Evolutionary conservation across 1,140 invertebrate species (phyloP), one percentile per base, ranked within the genome.

Genomic region (Camponotus floridanus): DNA sequence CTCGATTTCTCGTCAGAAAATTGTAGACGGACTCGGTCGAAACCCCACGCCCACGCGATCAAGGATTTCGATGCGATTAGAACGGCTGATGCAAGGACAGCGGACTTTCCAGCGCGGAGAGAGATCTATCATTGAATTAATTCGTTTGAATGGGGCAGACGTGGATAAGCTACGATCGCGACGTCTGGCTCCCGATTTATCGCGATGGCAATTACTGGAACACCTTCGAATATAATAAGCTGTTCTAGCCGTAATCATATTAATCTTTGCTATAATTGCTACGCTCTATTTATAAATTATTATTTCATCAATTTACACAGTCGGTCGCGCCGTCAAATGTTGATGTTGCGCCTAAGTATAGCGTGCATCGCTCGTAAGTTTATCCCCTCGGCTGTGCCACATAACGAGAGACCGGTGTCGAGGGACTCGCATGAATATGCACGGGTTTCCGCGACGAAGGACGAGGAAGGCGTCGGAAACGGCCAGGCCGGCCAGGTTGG

Each of bases 11-110:
- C 57, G 59, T 36, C 39, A 84, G 67, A 68, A 76, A 76, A 71
- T 55, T 71, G 78, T 73, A 45, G 85, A 85, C 62, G 48, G 76
- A 51, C 76, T 85, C 33, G 59, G 64, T 65, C 86, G 76, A 51
- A 51, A 59, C 76, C 78, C 65, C 81, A 55, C 89, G 81, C 73
- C 89, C 68, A 88, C 89, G 88, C 86, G 83, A 88, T 90, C 88
- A 88, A 86, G 83, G 88, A 91, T 88, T 78, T 85, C 78, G 73
- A 78, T 21, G 76, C 71, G 86, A 87, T 87, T 90, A 86, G 89
- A 90, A 86, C 21, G 76, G 76, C 45, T 55, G 79, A 86, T 74
- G 89, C 86, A 89, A 90, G 88, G 89, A 90, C 86, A 90, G 62
- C 61, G 31, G 80, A 48, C 57, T 87, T 80, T 84, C 74, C 68